phyloP scores from a whole-genome alignment of 1,140 invertebrate species.

The Muscidifurax raptorellus region DNA sequence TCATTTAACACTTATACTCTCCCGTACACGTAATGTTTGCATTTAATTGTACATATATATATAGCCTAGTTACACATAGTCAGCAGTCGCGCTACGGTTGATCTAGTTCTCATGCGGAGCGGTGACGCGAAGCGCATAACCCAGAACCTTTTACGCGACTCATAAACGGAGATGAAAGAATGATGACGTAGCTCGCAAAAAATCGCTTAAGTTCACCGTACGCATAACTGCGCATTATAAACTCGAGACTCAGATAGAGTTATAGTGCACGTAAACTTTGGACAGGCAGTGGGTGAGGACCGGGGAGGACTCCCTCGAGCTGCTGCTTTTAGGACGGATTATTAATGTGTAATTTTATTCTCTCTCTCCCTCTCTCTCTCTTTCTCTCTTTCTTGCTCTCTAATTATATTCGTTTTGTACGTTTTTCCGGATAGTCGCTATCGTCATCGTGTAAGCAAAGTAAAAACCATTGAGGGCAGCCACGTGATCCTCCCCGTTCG shows the following conservation, averaged over 20 bases:
- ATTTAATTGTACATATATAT: not conserved
- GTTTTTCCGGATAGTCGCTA: not conserved
- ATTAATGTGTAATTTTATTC: constrained; percentile 17
- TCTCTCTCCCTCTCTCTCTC: no score
- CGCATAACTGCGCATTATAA: not conserved
- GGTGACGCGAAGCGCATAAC: constrained; percentile 9
- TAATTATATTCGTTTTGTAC: not conserved
- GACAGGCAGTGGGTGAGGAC: not conserved
- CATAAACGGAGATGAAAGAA: not conserved
- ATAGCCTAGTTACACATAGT: constrained; percentile 24
- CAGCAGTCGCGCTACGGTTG: not conserved
- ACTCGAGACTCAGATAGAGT: not conserved
- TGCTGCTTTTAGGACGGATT: constrained; percentile 35
- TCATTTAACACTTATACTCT: constrained; percentile 20
- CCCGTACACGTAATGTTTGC: not conserved
- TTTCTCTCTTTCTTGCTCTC: no score
- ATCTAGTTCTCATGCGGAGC: not conserved
- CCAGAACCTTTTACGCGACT: not conserved
- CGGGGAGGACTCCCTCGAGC: constrained; percentile 1
- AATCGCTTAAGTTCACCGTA: not conserved
- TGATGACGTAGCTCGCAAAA: not conserved
- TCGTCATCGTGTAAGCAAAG: not conserved
- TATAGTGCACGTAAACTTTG: not conserved
- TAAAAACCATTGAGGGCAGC: not conserved
- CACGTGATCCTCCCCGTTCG: not conserved